Conservation (phyloP, 1,140 invertebrate genomes). For the Helicoverpa armigera region DNA sequence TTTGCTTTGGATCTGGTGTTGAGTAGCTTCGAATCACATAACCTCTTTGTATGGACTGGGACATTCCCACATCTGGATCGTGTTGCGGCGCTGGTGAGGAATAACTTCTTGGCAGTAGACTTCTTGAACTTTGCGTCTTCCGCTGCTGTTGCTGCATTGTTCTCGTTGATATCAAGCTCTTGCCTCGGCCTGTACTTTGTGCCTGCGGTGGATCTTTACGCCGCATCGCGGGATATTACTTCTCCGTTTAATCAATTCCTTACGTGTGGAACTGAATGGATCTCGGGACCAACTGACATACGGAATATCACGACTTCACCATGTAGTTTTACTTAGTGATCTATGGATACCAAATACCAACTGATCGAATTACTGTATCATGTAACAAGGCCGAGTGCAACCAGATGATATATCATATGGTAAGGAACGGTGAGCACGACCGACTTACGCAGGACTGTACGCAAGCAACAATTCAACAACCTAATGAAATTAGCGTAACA, state of each 20-base stretch:
- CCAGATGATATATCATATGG: slow-evolving; percentile 80
- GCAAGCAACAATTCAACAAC: slow-evolving; percentile 64
- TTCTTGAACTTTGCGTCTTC: slow-evolving; percentile 68
- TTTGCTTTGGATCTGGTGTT: slow-evolving; percentile 73
- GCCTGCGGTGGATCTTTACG: slow-evolving; percentile 70
- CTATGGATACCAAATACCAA: slow-evolving; percentile 71
- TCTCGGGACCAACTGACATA: slow-evolving; percentile 65
- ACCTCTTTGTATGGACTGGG: slow-evolving; percentile 53
- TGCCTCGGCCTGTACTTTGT: slow-evolving; percentile 66
- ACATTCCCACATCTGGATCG: slow-evolving; percentile 56
- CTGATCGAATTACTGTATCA: slow-evolving; percentile 78
- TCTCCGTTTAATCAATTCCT: slow-evolving; percentile 10
- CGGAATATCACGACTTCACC: slow-evolving; percentile 58
- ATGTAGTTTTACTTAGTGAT: slow-evolving; percentile 70
- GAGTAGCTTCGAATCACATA: slow-evolving; percentile 78
- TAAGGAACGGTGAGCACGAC: slow-evolving; percentile 78
- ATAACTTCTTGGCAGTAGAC: slow-evolving; percentile 74
- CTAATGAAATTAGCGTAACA: slow-evolving; percentile 57
- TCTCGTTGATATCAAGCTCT: slow-evolving; percentile 78
- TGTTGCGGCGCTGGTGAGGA: slow-evolving; percentile 73
- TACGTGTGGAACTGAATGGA: slow-evolving; percentile 67
- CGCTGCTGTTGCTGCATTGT: slow-evolving; percentile 76
- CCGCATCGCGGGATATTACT: slow-evolving; percentile 62
- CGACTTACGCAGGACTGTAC: slow-evolving; percentile 64
- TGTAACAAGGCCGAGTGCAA: slow-evolving; percentile 76